Evolutionary conservation across 2,113 vertebrate genomes (phyloP).

Genomic region (Nerophis lumbriciformis): DNA sequence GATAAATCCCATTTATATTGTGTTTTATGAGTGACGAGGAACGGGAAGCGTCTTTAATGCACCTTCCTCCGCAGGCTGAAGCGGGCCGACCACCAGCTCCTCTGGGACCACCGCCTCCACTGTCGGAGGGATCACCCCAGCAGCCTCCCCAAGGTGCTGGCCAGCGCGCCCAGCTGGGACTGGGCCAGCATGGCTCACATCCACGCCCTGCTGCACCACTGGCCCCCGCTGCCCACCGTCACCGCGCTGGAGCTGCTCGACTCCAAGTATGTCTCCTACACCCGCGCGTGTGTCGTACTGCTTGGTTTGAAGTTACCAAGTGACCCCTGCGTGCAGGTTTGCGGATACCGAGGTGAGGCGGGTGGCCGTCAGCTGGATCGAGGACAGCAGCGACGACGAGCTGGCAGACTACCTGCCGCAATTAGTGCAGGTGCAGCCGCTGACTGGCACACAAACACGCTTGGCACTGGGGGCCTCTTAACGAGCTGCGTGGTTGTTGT

Average conservation of each 20-base stretch:
- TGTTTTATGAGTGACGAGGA: too few relatives aligned
- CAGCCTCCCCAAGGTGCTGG: conserved; percentile 88
- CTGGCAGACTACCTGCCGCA: conserved; percentile 91
- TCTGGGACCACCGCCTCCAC: conserved; percentile 89
- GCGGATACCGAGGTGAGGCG: conserved; percentile 87
- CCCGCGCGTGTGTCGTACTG: not conserved
- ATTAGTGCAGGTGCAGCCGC: conserved; percentile 83
- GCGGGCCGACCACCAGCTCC: conserved; percentile 82
- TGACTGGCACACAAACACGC: not conserved
- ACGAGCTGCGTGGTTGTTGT: not conserved
- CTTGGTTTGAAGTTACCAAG: conserved; percentile 1
- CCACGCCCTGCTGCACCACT: conserved; percentile 82
- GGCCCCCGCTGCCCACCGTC: conserved; percentile 82
- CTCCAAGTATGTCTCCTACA: conserved; percentile 61
- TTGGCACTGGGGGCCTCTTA: not conserved
- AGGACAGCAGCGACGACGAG: conserved; percentile 88
- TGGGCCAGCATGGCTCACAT: conserved; percentile 86
- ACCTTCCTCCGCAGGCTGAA: conserved; percentile 73
- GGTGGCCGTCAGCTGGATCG: conserved; percentile 87
- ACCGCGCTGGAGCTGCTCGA: conserved; percentile 90
- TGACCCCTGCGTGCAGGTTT: conserved; percentile 72
- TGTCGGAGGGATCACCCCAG: conserved; percentile 72
- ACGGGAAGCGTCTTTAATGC: not conserved
- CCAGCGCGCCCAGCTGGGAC: conserved; percentile 90
- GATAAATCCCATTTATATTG: too few relatives aligned